A percentile compares a stretch with the other conserved stretches of the same genome.
Evolutionary conservation across 2,888 invertebrate genomes (phyloP).

Genomic region (Cantharis nigra): DNA sequence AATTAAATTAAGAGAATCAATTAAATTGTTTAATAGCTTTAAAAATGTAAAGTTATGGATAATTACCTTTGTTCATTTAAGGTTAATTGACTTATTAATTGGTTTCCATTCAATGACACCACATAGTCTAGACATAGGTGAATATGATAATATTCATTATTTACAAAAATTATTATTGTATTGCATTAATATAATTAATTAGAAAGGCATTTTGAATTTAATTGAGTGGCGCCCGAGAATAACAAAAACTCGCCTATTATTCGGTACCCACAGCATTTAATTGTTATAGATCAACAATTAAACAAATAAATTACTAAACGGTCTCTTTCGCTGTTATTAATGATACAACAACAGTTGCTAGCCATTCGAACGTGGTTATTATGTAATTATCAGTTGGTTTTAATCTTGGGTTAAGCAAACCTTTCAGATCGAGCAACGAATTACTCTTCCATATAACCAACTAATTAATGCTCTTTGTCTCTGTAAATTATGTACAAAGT

Average conservation of each 20-base stretch:
- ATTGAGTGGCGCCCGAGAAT: background rate
- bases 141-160: background rate
- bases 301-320: conserved; percentile 59
- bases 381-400: conserved; percentile 61
- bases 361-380: conserved; percentile 56
- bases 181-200: background rate
- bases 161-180: background rate
- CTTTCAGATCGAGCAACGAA: conserved; percentile 58
- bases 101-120: conserved; percentile 18
- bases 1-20: conserved; percentile 30
- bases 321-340: conserved; percentile 55
- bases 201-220: background rate
- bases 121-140: conserved; percentile 10
- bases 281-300: conserved; percentile 58
- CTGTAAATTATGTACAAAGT: conserved; percentile 34
- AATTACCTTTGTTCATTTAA: conserved; percentile 28
- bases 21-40: conserved; percentile 21
- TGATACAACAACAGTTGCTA: conserved; percentile 56
- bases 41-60: conserved; percentile 24
- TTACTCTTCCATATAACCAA: conserved; percentile 49
- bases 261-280: conserved; percentile 41
- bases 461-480: conserved; percentile 38
- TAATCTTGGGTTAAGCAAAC: conserved; percentile 61
- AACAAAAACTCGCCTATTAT: background rate
- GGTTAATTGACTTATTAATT: conserved; percentile 27